Percentiles rank a stretch among this genome's conserved stretches.
Conservation (phyloP, 2,888 invertebrate species). For the Dryococelus australis region DNA sequence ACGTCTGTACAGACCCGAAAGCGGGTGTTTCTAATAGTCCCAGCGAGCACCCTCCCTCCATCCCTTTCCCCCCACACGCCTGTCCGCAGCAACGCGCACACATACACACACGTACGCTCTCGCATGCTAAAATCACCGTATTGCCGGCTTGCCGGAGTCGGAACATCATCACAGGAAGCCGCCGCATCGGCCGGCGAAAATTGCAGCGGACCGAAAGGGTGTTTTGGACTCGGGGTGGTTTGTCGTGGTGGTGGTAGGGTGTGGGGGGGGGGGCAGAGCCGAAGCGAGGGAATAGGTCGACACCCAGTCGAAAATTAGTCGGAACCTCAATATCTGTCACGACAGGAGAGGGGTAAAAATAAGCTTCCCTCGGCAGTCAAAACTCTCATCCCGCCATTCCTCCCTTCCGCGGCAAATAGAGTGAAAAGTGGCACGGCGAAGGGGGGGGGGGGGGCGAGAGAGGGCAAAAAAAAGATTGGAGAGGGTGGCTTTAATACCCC, state of each 20-base stretch:
- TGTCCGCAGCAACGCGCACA: not conserved
- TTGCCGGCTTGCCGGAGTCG: not conserved
- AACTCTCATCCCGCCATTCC: not conserved
- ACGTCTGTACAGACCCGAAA: not conserved
- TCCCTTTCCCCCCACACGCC: not conserved
- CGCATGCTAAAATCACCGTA: not conserved
- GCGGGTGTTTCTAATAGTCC: not conserved
- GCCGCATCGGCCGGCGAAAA: not conserved
- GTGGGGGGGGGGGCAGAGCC: not conserved
- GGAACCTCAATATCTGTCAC: slow-evolving; percentile 3
- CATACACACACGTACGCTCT: not conserved
- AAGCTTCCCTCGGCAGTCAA: not conserved
- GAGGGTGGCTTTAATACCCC: slow-evolving; percentile 16
- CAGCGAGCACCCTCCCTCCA: not conserved
- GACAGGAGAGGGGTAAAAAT: not conserved
- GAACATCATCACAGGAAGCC: not conserved
- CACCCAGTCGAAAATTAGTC: slow-evolving; percentile 10
- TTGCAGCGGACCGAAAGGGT: not conserved
- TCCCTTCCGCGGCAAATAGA: slow-evolving; percentile 7
- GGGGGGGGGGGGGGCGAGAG: not conserved
- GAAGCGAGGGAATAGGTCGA: not conserved
- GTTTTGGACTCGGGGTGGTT: too few relatives aligned
- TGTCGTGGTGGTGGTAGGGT: not conserved
- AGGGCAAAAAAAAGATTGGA: not conserved
- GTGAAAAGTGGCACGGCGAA: not conserved